Evolutionary conservation across 1,140 invertebrate species (phyloP).

Genomic region (Drosophila watanabei): DNA sequence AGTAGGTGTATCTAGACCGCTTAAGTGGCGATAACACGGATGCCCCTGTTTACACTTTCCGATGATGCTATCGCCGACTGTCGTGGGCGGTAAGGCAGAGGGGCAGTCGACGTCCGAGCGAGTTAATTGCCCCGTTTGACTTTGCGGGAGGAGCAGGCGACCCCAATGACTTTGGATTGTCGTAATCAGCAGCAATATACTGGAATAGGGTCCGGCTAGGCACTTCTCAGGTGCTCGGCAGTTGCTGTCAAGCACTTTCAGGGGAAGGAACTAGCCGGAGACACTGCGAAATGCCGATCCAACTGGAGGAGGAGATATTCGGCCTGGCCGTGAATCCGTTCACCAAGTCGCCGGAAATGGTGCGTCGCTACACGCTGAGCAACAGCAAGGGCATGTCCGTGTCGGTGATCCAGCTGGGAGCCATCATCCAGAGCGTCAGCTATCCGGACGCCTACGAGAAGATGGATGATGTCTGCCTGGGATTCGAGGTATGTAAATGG

Average conservation of each 20-base stretch:
- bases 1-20: not conserved
- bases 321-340: slow-evolving; percentile 67
- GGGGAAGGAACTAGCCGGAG: slow-evolving; percentile 38
- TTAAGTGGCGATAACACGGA: slow-evolving; percentile 10
- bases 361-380: slow-evolving; percentile 88
- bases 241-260: slow-evolving; percentile 50
- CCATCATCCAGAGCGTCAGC: slow-evolving; percentile 91
- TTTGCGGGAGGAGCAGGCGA: slow-evolving; percentile 52
- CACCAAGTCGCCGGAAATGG: slow-evolving; percentile 81
- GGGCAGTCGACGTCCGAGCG: slow-evolving; percentile 18
- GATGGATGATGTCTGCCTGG: slow-evolving; percentile 4
- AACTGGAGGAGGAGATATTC: slow-evolving; percentile 73
- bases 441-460: slow-evolving; percentile 89
- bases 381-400: slow-evolving; percentile 87
- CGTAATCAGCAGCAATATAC: slow-evolving; percentile 21
- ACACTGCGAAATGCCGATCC: slow-evolving; percentile 46
- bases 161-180: slow-evolving; percentile 61
- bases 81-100: slow-evolving; percentile 4
- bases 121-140: slow-evolving; percentile 61
- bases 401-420: slow-evolving; percentile 91
- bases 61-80: not conserved
- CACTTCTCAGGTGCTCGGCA: slow-evolving; percentile 39
- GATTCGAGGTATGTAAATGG: slow-evolving; percentile 1
- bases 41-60: not conserved
- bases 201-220: slow-evolving; percentile 8